Percentiles rank a stretch among this genome's conserved stretches.
Evolutionary conservation across 2,797 vertebrate genomes (phyloP).

Genomic region (Okamejei kenojei): DNA sequence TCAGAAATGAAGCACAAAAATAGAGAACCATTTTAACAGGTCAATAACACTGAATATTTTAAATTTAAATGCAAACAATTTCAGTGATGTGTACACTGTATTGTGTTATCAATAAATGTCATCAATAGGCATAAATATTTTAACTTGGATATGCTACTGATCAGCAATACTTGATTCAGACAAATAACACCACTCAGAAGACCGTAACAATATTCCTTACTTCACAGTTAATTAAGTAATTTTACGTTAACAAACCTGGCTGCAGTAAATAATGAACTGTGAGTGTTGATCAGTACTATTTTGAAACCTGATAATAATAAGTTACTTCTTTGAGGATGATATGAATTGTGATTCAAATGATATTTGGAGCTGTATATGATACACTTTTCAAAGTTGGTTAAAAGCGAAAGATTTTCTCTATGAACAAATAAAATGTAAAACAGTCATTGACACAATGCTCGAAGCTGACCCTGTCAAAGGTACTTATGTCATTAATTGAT

Average conservation of each 20-base stretch:
- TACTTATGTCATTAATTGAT: conserved; percentile 21
- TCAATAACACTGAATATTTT: background rate
- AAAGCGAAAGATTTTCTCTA: background rate
- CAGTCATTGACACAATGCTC: background rate
- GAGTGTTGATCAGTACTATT: background rate
- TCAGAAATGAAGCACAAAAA: background rate
- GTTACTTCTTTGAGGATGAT: background rate
- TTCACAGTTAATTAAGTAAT: background rate
- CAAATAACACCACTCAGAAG: background rate
- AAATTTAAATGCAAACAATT: background rate
- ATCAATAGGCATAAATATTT: conserved; percentile 8
- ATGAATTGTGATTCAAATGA: background rate
- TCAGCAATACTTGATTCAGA: background rate
- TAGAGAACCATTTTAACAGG: background rate
- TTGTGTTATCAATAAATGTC: background rate
- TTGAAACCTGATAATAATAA: background rate
- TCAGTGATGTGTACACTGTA: background rate
- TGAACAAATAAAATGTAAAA: conserved; percentile 19
- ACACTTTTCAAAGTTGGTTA: background rate
- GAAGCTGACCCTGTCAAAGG: conserved; percentile 15
- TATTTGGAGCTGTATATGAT: background rate
- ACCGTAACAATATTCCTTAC: background rate
- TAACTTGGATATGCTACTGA: background rate
- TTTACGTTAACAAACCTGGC: background rate
- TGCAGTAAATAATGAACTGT: background rate